Base-by-base conservation (phyloP, 30 jellyfish, hydroid and myxozoan species). In the Rhopilema esculentum region DNA sequence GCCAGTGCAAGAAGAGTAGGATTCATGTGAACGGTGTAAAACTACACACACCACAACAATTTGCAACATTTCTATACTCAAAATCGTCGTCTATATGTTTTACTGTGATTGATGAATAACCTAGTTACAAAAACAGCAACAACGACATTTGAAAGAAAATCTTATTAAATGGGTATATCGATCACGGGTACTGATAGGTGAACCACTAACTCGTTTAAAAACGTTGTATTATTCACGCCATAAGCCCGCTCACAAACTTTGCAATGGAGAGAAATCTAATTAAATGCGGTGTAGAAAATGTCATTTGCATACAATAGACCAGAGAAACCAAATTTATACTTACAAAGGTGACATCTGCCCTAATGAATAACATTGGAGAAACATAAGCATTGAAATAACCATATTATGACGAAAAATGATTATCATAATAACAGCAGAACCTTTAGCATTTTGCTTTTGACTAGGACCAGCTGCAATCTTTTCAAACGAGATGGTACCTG, bases 141-240 rank as follows among this genome's bases (percentile, higher is more conserved):
- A 66, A 66, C 50, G 33, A 66, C 1, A 16, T 28, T 28, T 66
- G 30, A 66, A 66, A 66, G 18, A 25, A 78, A 78, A 78, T 78
- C 88, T 62, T 66, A 78, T 62, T 57, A 78, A 0, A 28, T 15
- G 67, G 88, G 88, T 66, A 67, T 19, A 28, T 77, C 79, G 88
- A 78, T 78, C 32, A 32, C 88, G 27, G 66, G 33, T 20, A 65
- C 77, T 53, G 88, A 78, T 78, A 78, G 88, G 70, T 66, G 26
- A 62, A 78, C 88, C 88, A 61, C 88, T 27, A 78, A 78, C 88
- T 78, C 24, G 63, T 66, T 62, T 57, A 48, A 78, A 57, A 57
- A 78, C 88, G 88, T 26, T 78, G 88, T 75, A 57, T 78, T 57
- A 24, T 48, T 49, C 31, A 2, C 31, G 50, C 77, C 2, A 25